phyloP scores from a whole-genome alignment of 37 sponge, comb jelly and placozoan species.

The Eunapius fragilis region DNA sequence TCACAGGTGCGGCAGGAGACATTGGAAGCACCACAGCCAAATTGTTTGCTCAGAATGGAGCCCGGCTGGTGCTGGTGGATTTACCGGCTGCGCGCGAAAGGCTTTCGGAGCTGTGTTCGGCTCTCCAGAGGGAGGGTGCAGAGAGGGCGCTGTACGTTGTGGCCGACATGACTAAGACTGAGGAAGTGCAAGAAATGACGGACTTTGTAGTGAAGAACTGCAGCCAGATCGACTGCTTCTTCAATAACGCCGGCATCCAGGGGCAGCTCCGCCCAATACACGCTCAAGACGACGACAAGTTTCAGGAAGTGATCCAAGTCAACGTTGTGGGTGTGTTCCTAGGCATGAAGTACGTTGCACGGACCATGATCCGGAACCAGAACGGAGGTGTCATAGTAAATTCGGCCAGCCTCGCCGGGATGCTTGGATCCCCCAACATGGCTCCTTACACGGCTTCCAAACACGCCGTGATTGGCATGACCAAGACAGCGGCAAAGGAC shows the following conservation, averaged over 20 bases:
- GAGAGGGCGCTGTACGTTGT: not conserved
- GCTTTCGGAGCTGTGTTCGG: constrained; percentile 27
- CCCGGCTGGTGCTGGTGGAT: constrained; percentile 70
- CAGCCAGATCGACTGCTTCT: constrained; percentile 69
- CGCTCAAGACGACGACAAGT: constrained; percentile 36
- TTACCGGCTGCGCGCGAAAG: constrained; percentile 26
- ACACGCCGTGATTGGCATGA: constrained; percentile 84
- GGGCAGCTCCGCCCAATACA: constrained; percentile 65
- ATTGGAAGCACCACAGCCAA: constrained; percentile 77
- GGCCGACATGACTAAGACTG: constrained; percentile 62
- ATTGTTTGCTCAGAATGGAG: constrained; percentile 66
- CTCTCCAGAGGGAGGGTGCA: constrained; percentile 36
- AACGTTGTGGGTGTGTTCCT: constrained; percentile 80
- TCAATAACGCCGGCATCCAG: constrained; percentile 91
- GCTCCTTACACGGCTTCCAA: constrained; percentile 88
- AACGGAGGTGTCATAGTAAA: constrained; percentile 84
- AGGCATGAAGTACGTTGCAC: constrained; percentile 62
- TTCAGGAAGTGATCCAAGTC: constrained; percentile 49
- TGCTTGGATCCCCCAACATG: constrained; percentile 80
- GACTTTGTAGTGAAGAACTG: constrained; percentile 23
- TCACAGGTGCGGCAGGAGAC: constrained; percentile 92
- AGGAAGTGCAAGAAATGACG: constrained; percentile 61
- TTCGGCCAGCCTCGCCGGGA: constrained; percentile 86
- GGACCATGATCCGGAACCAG: constrained; percentile 57
- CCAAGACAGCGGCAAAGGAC: constrained; percentile 83